phyloP scores from a whole-genome alignment of 2,888 invertebrate genomes.

The Lysandra bellargus region DNA sequence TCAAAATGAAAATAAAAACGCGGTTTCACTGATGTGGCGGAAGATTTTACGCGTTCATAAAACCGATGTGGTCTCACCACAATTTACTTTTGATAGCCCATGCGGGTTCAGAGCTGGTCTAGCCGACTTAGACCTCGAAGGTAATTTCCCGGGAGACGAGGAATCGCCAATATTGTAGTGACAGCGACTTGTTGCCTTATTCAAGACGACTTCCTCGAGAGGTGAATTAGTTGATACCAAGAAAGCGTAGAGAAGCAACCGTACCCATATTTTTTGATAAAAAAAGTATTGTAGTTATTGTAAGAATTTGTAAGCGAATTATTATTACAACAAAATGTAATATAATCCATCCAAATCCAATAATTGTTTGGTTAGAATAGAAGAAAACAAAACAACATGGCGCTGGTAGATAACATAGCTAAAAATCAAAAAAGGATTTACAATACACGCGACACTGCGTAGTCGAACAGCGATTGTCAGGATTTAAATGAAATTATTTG shows the following conservation, averaged over 20 bases:
- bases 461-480: constrained; percentile 41
- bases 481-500: constrained; percentile 48
- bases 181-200: constrained; percentile 35
- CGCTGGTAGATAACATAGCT: not conserved
- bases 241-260: not conserved
- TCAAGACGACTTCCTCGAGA: constrained; percentile 20
- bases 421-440: constrained; percentile 8
- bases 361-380: not conserved
- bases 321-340: no score
- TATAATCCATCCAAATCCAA: no score
- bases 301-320: not conserved
- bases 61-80: constrained; percentile 43
- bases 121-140: constrained; percentile 43
- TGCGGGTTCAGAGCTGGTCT: constrained; percentile 36
- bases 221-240: constrained; percentile 5
- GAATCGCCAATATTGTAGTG: constrained; percentile 36
- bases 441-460: constrained; percentile 18
- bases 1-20: constrained; percentile 35
- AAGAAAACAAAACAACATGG: not conserved
- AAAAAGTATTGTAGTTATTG: not conserved
- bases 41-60: constrained; percentile 43
- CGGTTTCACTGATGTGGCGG: constrained; percentile 41
- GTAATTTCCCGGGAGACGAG: constrained; percentile 49
- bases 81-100: constrained; percentile 45
- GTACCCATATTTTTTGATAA: not conserved